These are phyloP conservation scores for Arenaria interpres DNA, from an alignment of 2,113 vertebrate genomes.

Conservation along the genomic window DNA sequence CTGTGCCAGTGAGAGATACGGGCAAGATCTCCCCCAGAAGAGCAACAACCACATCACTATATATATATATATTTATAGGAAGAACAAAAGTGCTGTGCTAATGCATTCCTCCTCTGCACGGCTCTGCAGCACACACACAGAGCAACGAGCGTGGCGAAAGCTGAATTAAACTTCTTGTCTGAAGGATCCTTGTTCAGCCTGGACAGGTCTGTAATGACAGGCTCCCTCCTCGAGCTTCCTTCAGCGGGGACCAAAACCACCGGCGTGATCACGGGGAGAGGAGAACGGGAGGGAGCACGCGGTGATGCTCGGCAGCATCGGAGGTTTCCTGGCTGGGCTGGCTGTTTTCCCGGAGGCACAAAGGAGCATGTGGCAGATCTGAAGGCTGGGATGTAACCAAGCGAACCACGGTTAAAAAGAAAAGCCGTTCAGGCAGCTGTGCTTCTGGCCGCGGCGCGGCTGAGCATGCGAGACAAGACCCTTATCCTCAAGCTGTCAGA, in stretches of 20 bases:
- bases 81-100: not conserved
- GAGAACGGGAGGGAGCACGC: not conserved
- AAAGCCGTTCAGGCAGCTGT: not conserved
- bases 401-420: not conserved
- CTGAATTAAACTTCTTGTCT: not conserved
- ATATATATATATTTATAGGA: not conserved
- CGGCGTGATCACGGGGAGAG: not conserved
- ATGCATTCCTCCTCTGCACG: not conserved
- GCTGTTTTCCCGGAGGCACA: not conserved
- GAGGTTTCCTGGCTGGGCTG: not conserved
- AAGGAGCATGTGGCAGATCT: not conserved
- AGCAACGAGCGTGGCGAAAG: accelerated
- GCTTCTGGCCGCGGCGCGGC: not conserved
- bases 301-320: accelerated
- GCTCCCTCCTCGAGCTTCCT: accelerated
- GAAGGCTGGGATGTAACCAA: not conserved
- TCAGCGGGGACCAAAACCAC: not conserved
- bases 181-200: not conserved
- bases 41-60: not conserved
- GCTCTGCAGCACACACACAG: not conserved
- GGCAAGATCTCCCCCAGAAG: not conserved
- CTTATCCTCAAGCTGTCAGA: not conserved
- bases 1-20: not conserved
- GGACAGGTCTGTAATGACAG: not conserved
- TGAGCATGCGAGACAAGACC: not conserved